Conservation (phyloP, 2,797 vertebrate genomes). For the Trematomus bernacchii region DNA sequence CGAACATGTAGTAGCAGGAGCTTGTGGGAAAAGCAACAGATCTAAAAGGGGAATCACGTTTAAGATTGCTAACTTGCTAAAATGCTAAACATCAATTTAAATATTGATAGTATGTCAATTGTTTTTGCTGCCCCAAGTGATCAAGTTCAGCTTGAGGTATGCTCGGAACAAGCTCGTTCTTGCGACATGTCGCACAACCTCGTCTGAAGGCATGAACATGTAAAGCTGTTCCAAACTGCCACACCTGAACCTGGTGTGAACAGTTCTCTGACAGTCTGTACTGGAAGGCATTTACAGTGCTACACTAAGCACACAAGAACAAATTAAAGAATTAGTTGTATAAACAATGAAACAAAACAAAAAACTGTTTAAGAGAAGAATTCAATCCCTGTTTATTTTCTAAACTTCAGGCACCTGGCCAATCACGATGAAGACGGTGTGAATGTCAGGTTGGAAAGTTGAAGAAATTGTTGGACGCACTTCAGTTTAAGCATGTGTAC, state of each 20-base stretch:
- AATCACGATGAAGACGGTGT: neutral
- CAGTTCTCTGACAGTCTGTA: neutral
- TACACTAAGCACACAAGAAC: neutral
- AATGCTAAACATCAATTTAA: neutral
- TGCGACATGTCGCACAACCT: neutral
- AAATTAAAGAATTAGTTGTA: neutral
- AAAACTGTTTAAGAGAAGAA: neutral
- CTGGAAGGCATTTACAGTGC: neutral
- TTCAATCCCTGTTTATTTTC: neutral
- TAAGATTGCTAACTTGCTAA: neutral
- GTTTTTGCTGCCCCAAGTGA: neutral
- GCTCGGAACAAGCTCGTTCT: neutral
- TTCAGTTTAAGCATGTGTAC: conserved; percentile 23
- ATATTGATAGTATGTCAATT: neutral
- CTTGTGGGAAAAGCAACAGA: neutral
- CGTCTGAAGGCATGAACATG: neutral
- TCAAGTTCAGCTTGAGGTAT: neutral
- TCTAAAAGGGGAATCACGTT: neutral
- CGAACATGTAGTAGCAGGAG: neutral
- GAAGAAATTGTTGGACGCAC: neutral
- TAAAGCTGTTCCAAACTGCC: neutral
- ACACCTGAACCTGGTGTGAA: neutral
- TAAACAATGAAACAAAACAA: neutral
- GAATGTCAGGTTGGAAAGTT: neutral
- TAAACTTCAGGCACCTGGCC: neutral